Conservation (phyloP, 2,797 vertebrate species). For the Sciurus vulgaris region DNA sequence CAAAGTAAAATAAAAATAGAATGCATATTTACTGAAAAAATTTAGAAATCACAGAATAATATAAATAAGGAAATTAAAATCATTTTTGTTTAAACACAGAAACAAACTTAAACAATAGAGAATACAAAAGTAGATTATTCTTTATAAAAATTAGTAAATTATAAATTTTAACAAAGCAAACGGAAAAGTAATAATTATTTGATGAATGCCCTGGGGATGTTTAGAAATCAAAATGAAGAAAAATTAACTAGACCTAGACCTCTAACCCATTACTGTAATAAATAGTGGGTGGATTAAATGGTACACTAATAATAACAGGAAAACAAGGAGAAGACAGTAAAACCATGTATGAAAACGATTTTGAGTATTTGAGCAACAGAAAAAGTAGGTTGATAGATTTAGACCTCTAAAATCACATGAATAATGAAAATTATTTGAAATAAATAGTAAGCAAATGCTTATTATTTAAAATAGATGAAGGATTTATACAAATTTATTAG, state of each 20-base stretch:
- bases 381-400: neutral
- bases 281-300: neutral
- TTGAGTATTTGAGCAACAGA: slow-evolving; percentile 49
- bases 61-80: slow-evolving; percentile 39
- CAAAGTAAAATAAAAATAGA: slow-evolving; percentile 51
- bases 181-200: slow-evolving; percentile 50
- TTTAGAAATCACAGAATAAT: slow-evolving; percentile 4
- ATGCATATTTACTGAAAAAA: neutral
- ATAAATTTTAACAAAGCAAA: slow-evolving; percentile 54
- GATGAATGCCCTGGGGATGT: neutral
- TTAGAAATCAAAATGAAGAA: slow-evolving; percentile 61
- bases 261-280: neutral
- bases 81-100: slow-evolving; percentile 43
- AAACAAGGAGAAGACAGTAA: neutral
- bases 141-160: slow-evolving; percentile 5
- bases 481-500: neutral
- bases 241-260: neutral
- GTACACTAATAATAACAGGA: neutral
- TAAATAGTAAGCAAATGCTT: slow-evolving; percentile 5
- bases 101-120: slow-evolving; percentile 54
- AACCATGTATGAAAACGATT: slow-evolving; percentile 5
- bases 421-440: slow-evolving; percentile 39
- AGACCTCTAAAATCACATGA: neutral
- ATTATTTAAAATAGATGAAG: neutral
- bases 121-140: neutral